Percentiles rank a stretch among this genome's conserved stretches.
Evolutionary conservation across 2,113 vertebrate genomes (phyloP).

Genomic region (Naja naja): DNA sequence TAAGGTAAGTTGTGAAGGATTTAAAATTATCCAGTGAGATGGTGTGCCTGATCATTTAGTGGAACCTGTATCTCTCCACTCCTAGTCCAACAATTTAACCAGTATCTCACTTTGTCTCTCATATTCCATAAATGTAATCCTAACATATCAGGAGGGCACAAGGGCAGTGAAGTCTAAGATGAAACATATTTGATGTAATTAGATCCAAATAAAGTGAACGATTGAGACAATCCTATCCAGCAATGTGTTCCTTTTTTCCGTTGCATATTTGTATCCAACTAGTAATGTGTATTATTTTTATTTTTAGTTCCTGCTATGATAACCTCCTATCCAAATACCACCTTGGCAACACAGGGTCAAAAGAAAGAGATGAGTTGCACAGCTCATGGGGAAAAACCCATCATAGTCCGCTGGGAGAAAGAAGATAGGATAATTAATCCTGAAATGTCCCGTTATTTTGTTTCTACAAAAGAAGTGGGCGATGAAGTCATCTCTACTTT

Average conservation of each 20-base stretch:
- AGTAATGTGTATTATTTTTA: constrained; percentile 18
- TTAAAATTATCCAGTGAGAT: not conserved
- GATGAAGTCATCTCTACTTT: constrained; percentile 94
- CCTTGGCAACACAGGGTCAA: constrained; percentile 93
- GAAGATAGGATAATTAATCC: constrained; percentile 97
- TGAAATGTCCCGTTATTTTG: constrained; percentile 93
- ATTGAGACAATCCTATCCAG: not conserved
- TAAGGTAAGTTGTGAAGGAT: not conserved
- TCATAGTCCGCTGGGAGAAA: constrained; percentile 99
- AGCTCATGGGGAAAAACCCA: constrained; percentile 94
- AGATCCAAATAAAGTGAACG: not conserved
- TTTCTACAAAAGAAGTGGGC: constrained; percentile 90
- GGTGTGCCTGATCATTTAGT: not conserved
- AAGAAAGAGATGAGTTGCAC: constrained; percentile 97
- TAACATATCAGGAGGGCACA: not conserved
- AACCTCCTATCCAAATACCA: constrained; percentile 97
- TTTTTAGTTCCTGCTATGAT: constrained; percentile 97
- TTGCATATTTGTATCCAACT: not conserved
- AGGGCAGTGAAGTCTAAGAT: not conserved
- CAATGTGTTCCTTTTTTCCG: not conserved
- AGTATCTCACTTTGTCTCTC: not conserved
- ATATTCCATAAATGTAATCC: not conserved
- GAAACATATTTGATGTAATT: not conserved
- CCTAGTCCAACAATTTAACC: not conserved
- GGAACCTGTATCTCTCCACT: not conserved